phyloP scores from a whole-genome alignment of 1,140 invertebrate genomes.

The Lordiphosa mommai region DNA sequence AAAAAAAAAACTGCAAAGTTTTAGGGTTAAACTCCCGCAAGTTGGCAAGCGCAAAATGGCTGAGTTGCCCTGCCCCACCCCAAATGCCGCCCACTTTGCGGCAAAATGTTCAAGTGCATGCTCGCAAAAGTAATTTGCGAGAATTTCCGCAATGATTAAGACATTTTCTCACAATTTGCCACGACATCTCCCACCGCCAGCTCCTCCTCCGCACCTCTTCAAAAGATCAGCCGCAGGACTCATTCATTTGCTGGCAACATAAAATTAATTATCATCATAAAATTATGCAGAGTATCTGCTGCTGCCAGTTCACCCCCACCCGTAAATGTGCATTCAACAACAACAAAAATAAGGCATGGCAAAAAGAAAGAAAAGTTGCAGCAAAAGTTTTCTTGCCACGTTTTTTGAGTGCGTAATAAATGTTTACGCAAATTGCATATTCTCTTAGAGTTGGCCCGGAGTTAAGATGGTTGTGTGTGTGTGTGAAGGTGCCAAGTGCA shows the following conservation, averaged over 20 bases:
- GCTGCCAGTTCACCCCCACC: neutral
- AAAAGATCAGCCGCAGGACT: conserved; percentile 19
- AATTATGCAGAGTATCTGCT: conserved; percentile 50
- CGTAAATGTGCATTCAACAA: neutral
- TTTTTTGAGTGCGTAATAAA: conserved; percentile 59
- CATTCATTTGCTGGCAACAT: conserved; percentile 24
- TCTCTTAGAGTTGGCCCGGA: neutral
- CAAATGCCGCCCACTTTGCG: neutral
- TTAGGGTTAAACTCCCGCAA: neutral
- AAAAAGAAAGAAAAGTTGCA: conserved; percentile 19
- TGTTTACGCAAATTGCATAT: conserved; percentile 63
- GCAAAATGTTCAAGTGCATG: no score
- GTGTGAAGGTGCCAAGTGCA: conserved; percentile 18
- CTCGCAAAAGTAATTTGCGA: conserved; percentile 31
- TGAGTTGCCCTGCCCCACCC: no score
- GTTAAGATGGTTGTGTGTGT: neutral
- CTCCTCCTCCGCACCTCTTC: no score
- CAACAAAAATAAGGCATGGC: neutral
- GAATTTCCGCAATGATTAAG: conserved; percentile 41
- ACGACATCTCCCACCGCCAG: no score
- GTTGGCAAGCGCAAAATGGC: conserved; percentile 11
- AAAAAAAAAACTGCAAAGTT: no score
- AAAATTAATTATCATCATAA: conserved; percentile 68
- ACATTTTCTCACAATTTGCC: conserved; percentile 19
- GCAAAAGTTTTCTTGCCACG: conserved; percentile 27